phyloP scores from a whole-genome alignment of 2,797 vertebrate species.

The Echiichthys vipera region DNA sequence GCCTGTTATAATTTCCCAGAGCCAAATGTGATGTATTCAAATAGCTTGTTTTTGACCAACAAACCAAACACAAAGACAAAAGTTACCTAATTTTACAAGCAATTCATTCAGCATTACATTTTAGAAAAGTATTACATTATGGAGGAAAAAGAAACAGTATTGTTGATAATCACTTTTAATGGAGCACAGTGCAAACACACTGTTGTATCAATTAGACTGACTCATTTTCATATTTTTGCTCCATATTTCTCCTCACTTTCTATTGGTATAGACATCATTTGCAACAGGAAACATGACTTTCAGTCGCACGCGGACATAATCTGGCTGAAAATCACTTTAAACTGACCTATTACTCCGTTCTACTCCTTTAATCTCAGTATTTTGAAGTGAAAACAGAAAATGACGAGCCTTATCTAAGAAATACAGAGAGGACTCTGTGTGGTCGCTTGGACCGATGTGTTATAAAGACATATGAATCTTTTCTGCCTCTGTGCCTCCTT shows the following conservation, averaged over 20 bases:
- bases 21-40: not conserved
- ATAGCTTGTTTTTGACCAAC: not conserved
- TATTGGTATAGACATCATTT: not conserved
- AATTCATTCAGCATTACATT: too few species aligned
- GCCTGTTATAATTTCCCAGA: not conserved
- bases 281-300: not conserved
- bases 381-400: slow-evolving; percentile 24
- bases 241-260: not conserved
- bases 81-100: too few species aligned
- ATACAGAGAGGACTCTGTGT: slow-evolving; percentile 4
- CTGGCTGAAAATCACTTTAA: not conserved
- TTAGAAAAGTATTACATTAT: too few species aligned
- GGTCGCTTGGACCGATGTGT: slow-evolving; percentile 2
- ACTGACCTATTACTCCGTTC: not conserved
- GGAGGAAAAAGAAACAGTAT: not conserved
- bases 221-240: not conserved
- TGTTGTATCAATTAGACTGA: not conserved
- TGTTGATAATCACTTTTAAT: not conserved
- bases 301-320: not conserved
- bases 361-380: not conserved
- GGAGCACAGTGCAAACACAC: not conserved
- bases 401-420: slow-evolving; percentile 24
- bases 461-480: slow-evolving; percentile 43
- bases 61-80: not conserved
- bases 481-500: slow-evolving; percentile 35